Evolutionary conservation across 2,888 invertebrate genomes (phyloP).

Genomic region (Lottia gigantea): DNA sequence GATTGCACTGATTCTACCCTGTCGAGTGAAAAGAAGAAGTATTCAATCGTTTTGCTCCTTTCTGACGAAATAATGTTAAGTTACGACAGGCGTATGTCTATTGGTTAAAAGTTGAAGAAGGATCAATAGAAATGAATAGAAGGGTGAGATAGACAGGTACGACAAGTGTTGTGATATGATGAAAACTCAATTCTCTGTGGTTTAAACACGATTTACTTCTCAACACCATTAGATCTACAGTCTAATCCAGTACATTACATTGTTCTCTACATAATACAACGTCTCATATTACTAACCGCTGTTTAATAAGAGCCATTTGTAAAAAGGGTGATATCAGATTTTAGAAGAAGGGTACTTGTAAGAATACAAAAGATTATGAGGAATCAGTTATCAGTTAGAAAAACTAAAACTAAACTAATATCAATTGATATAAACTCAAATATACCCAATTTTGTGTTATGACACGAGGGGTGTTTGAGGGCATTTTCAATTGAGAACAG

Average conservation of each 20-base stretch:
- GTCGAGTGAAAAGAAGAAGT: slow-evolving; percentile 8
- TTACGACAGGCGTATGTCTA: neutral
- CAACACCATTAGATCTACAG: slow-evolving; percentile 18
- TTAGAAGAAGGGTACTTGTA: neutral
- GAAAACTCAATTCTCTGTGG: slow-evolving; percentile 17
- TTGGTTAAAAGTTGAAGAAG: neutral
- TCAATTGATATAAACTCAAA: slow-evolving; percentile 5
- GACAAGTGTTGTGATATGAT: slow-evolving; percentile 6
- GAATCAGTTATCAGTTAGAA: slow-evolving; percentile 14
- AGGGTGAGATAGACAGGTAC: slow-evolving; percentile 13
- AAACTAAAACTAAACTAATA: slow-evolving; percentile 18
- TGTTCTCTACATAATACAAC: slow-evolving; percentile 14
- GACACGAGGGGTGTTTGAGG: neutral
- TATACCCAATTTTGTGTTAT: slow-evolving; percentile 1
- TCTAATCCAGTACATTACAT: slow-evolving; percentile 22
- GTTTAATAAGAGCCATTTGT: slow-evolving; percentile 17
- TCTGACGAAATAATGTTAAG: neutral
- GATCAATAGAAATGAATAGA: neutral
- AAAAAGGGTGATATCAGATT: slow-evolving; percentile 14
- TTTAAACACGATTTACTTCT: slow-evolving; percentile 25
- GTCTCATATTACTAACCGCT: slow-evolving; percentile 11
- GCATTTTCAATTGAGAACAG: neutral
- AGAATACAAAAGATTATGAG: slow-evolving; percentile 10
- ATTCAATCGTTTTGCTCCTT: slow-evolving; percentile 11
- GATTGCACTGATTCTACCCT: slow-evolving; percentile 3